A percentile compares a stretch with the other conserved stretches of the same genome.
phyloP scores from a whole-genome alignment of 2,797 vertebrate genomes.

The Discoglossus pictus region DNA sequence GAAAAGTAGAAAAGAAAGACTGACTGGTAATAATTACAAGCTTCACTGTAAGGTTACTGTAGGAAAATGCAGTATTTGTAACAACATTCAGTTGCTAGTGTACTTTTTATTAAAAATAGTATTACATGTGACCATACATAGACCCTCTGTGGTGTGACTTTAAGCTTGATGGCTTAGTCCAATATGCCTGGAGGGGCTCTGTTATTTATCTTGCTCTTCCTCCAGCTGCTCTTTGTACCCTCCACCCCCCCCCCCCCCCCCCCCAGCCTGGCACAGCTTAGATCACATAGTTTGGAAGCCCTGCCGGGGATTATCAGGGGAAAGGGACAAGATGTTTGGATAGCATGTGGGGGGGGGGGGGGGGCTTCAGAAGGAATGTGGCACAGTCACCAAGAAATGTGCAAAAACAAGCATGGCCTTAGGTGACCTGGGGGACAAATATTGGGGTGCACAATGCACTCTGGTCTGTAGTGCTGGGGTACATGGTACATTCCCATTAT shows the following conservation, averaged over 20 bases:
- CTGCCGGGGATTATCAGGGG: slow-evolving; percentile 53
- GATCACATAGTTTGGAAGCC: slow-evolving; percentile 58
- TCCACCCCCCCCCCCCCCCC: slow-evolving; percentile 32
- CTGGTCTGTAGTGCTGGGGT: slow-evolving; percentile 18
- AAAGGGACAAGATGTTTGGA: slow-evolving; percentile 52
- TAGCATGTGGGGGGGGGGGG: slow-evolving; percentile 50
- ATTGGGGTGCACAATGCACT: slow-evolving; percentile 9
- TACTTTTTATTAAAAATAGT: neutral
- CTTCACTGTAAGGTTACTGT: no score
- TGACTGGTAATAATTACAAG: no score
- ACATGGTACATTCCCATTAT: no score
- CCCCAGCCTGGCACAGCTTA: slow-evolving; percentile 50
- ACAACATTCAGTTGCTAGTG: neutral
- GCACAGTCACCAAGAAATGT: slow-evolving; percentile 51
- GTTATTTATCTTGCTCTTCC: slow-evolving; percentile 12
- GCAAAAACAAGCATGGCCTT: slow-evolving; percentile 54
- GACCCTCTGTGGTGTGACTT: no score
- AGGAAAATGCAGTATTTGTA: no score
- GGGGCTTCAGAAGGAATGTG: slow-evolving; percentile 17
- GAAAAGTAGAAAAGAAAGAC: no score
- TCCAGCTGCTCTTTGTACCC: slow-evolving; percentile 43
- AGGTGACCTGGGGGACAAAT: slow-evolving; percentile 38
- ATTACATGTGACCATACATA: neutral
- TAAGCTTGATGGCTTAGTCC: no score
- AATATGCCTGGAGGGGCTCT: no score